phyloP scores from a whole-genome alignment of 2,113 vertebrate species.

The Lycocorax pyrrhopterus region DNA sequence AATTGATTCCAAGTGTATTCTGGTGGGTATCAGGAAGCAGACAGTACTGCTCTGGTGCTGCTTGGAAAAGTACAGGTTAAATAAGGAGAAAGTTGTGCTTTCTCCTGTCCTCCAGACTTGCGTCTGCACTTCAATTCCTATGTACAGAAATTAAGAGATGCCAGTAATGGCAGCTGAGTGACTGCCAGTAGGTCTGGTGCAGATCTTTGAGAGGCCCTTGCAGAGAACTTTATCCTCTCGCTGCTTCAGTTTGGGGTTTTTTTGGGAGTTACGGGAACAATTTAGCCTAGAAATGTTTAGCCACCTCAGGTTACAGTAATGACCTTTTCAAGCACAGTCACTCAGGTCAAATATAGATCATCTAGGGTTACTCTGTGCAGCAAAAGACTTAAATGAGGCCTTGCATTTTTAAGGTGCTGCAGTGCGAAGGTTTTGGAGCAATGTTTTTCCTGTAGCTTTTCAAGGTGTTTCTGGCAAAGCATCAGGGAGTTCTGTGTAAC shows the following conservation, averaged over 20 bases:
- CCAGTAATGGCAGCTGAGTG: neutral
- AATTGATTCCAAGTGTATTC: neutral
- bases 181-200: neutral
- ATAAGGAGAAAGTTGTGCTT: neutral
- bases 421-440: neutral
- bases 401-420: neutral
- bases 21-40: neutral
- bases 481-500: neutral
- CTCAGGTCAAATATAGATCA: conserved; percentile 57
- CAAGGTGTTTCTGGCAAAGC: neutral
- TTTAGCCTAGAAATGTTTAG: neutral
- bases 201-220: neutral
- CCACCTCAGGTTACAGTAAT: conserved; percentile 45
- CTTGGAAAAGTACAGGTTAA: neutral
- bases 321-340: conserved; percentile 50
- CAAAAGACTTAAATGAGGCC: neutral
- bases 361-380: conserved; percentile 44
- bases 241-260: neutral
- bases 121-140: neutral
- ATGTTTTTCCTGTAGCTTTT: neutral
- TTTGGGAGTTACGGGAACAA: neutral
- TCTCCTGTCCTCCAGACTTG: neutral
- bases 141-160: neutral
- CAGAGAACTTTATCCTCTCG: neutral
- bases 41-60: neutral